Base-by-base conservation (phyloP, 2,888 invertebrate species). In the Polia nebulosa region DNA sequence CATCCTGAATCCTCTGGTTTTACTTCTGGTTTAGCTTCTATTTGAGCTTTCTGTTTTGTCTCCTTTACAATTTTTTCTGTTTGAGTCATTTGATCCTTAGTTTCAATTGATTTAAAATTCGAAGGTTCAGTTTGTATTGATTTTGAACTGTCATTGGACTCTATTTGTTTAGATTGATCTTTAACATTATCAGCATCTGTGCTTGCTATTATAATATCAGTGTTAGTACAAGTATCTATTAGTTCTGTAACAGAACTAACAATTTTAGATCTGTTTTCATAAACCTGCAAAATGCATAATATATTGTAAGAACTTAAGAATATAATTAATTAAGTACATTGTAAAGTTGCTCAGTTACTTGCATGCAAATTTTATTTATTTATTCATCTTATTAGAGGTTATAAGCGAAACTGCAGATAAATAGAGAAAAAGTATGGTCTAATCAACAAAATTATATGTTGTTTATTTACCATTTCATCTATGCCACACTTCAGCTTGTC, bases 401-500 rank as follows among this genome's bases (percentile, higher is more conserved):
- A 25, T 15, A 11, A 0, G 13, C 17, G 1, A 52, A 39, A 11
- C 13, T 60, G 13, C 17, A 17, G 9, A 34, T 8, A 22, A 39
- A 66, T 3, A 11, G n/a, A 25, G 15, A 32, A 15, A 52, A 25
- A 49, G 4, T 13, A 9, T 22, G 39, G 13, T 25, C 3, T 49
- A 27, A 11, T 17, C 2, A 49, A 52, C 5, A 22, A 22, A 22
- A 15, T 52, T 45, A 9, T 57, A 55, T 32, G 39, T 56, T 62
- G 60, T 56, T 41, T 72, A 80, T 89, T 93, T 93, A 97, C 97
- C 92, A 93, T 86, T 76, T 91, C 86, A 72, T 95, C 93, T 7
- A 97, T 83, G 85, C 96, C 96, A n/a, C 93, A 91, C 87, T 96
- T 96, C 60, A 97, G 92, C 83, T 96, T 96, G 62, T 92, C 93